Percentiles rank a stretch among this genome's conserved stretches.
phyloP scores from a whole-genome alignment of 2,113 vertebrate genomes.

The Pseudorhombus dupliciocellatus region DNA sequence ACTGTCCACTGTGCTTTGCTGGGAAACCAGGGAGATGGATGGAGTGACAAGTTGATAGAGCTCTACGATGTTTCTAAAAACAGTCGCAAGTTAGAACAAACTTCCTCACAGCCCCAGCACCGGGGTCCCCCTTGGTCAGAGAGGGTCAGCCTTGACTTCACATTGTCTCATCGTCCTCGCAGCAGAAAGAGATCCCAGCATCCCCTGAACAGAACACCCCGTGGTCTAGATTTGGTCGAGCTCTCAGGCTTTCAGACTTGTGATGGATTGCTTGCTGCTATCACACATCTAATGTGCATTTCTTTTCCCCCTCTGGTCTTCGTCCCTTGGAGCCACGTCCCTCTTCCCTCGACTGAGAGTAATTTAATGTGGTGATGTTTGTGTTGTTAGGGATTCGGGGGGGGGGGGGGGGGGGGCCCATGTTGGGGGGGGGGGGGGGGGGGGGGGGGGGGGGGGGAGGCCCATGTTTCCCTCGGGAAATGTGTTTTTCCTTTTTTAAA shows the following conservation, averaged over 20 bases:
- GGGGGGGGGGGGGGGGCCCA: constrained; percentile 9
- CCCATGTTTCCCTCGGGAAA: constrained; percentile 31
- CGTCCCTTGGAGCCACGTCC: neutral
- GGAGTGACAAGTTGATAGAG: neutral
- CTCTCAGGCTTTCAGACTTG: neutral
- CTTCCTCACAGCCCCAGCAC: too few relatives aligned
- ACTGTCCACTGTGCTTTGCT: neutral
- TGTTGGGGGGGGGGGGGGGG: constrained; percentile 16
- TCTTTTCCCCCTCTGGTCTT: constrained; percentile 1
- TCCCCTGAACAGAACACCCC: constrained; percentile 25
- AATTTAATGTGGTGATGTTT: constrained; percentile 35
- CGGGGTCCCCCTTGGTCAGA: too few relatives aligned
- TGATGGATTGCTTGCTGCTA: constrained; percentile 3
- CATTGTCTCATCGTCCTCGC: too few relatives aligned
- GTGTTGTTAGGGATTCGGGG: constrained; percentile 20
- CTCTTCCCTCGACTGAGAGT: constrained; percentile 1
- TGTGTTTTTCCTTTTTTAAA: constrained; percentile 22
- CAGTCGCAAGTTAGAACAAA: too few relatives aligned
- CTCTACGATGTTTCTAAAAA: neutral
- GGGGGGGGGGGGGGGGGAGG: constrained; percentile 19
- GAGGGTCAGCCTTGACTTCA: too few relatives aligned
- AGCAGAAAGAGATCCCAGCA: neutral
- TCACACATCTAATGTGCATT: constrained; percentile 11
- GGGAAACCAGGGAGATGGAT: neutral
- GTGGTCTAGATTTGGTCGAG: neutral